Evolutionary conservation across 2,888 invertebrate genomes (phyloP).

Genomic region (Allacma fusca): DNA sequence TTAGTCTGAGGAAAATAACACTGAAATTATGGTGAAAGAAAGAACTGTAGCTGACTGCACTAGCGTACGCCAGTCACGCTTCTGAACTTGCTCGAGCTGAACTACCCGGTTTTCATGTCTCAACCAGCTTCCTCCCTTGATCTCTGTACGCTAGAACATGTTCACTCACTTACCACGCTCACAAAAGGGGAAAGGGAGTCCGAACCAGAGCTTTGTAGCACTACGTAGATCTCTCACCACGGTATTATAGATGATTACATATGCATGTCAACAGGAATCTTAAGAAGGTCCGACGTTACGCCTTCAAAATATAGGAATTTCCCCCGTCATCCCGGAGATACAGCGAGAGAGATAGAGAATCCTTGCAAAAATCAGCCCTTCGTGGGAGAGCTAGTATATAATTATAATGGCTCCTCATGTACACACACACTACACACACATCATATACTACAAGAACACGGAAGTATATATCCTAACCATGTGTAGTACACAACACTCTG

Average conservation of each 20-base stretch:
- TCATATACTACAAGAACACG: too few relatives aligned
- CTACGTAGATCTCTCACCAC: not conserved
- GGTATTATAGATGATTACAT: not conserved
- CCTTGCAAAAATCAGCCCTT: too few relatives aligned
- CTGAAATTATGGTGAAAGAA: conserved; percentile 8
- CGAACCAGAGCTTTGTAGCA: not conserved
- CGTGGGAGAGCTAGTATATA: too few relatives aligned
- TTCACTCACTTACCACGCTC: not conserved
- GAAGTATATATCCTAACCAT: not conserved
- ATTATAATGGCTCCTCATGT: too few relatives aligned
- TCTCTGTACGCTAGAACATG: not conserved
- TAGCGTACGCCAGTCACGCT: conserved; percentile 27
- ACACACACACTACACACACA: too few relatives aligned
- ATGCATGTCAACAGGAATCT: conserved; percentile 5
- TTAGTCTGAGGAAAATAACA: not conserved
- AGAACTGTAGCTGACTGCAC: not conserved
- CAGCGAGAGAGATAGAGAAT: too few relatives aligned
- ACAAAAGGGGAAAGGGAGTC: not conserved
- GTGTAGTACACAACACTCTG: not conserved
- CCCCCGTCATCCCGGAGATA: too few relatives aligned
- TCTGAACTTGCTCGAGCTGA: conserved; percentile 23
- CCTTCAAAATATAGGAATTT: not conserved
- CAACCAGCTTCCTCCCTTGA: conserved; percentile 24
- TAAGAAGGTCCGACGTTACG: not conserved
- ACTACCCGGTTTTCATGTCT: conserved; percentile 27